Evolutionary conservation across 2,113 vertebrate species (phyloP).

Genomic region (Perccottus glenii): DNA sequence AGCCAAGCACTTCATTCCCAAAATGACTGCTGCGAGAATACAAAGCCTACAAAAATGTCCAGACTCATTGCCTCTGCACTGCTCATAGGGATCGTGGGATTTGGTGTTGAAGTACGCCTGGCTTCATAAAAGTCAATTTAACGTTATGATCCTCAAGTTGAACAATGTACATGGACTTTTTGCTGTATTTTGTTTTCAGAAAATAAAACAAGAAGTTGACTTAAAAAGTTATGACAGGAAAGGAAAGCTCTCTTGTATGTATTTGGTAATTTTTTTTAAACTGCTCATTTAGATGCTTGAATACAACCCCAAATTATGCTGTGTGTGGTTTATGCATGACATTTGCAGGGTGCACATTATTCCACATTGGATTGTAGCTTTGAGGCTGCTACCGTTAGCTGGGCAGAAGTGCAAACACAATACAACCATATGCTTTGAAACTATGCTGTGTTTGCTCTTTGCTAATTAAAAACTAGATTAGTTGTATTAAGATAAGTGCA

Average conservation of each 20-base stretch:
- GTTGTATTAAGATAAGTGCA: too few relatives aligned
- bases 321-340: neutral
- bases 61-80: constrained; percentile 32
- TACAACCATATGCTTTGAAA: neutral
- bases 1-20: constrained; percentile 53
- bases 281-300: neutral
- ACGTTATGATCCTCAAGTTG: constrained; percentile 34
- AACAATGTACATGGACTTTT: constrained; percentile 20
- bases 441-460: neutral
- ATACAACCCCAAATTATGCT: neutral
- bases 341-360: neutral
- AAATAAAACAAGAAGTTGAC: constrained; percentile 17
- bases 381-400: neutral
- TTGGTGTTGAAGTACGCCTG: constrained; percentile 43
- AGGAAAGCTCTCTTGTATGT: too few relatives aligned
- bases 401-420: neutral
- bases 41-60: constrained; percentile 40
- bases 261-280: too few relatives aligned
- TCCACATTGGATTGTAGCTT: neutral
- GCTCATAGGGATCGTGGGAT: constrained; percentile 48
- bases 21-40: constrained; percentile 48
- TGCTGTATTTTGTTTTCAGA: neutral
- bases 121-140: constrained; percentile 60
- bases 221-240: neutral
- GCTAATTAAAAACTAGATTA: too few relatives aligned